Base-by-base conservation (phyloP, 2,113 vertebrate genomes). In the Aramus guarauna region DNA sequence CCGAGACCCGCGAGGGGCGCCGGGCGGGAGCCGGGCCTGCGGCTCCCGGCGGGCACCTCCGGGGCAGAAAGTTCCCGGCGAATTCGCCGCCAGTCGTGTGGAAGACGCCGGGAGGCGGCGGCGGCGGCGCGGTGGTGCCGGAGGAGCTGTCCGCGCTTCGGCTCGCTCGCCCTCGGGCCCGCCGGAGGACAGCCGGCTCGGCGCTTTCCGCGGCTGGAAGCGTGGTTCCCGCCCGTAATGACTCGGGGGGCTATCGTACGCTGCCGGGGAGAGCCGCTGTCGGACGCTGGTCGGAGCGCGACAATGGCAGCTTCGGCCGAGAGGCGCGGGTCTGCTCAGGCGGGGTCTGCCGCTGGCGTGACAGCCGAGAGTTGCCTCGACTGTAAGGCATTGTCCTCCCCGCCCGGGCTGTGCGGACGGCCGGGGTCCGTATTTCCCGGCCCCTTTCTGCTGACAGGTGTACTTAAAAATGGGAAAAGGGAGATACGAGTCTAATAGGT, bases 71-170 rank as follows among this genome's bases (percentile, higher is more conserved):
- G 88, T 88, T 81, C 36, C 59, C 74, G 41, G 75, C 23, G 43
- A 21, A 73, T 92, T 37, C 64, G 20, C 32, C 55, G 56, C 27
- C 48, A 4, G 64, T 11, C 59, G 55, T 24, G 67, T 24, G 83
- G 73, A 15, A 26, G 56, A 3, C 56, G 83, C 62, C 71, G 75
- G 85, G 71, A 24, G 83, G 67, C 71, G 71, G 84, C n/a, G 71
- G 84, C n/a, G 37, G 36, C 45, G 14, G 59, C n/a, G 77, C 21
- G 43, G 39, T n/a, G 15, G 32, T 50, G 74, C 32, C 50, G 37
- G 80, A 13, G 85, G 94, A 94, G 92, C 94, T 94, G 94, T 92
- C 92, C 89, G 81, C 64, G 41, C 91, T 26, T 27, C 24, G 55
- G 34, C 53, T 3, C 43, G 32, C 48, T 34, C 17, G 34, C 23